Evolutionary conservation across 1,140 invertebrate genomes (phyloP), one percentile per base, ranked within the genome.

Genomic region (Heliothis virescens): DNA sequence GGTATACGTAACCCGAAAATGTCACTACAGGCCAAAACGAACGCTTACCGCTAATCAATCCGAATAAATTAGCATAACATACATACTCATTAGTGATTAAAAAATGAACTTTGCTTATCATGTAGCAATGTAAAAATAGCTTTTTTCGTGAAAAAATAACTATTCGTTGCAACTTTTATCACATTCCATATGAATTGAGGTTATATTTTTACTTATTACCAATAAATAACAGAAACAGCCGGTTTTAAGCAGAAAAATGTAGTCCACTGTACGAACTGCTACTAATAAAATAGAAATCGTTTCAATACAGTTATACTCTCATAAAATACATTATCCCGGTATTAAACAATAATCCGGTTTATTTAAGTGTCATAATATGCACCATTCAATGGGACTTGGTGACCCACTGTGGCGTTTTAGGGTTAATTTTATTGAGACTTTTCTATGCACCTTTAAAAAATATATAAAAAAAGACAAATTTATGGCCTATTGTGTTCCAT

Each of bases 261-360:
- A 78, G 75, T 67, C 63, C 75, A 57, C 52, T 21, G 41, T 78
- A 78, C 74, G 16, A 29, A 69, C 34, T 67, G 63, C 34, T 21
- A 65, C 59, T 59, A 78, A 78, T 78, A 78, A 78, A 78, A 78
- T 78, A 78, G 63, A 78, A 77, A 78, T 67, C 63, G 62, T 69
- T 69, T 34, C 53, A 78, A 67, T 69, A 78, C 74, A 78, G 63
- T 78, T 67, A 78, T 78, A 18, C 63, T 29, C 26, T 57, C 63
- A 18, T 67, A 69, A 69, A 78, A 69, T 76, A 78, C 75, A 77
- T 59, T 78, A 67, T 78, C 29, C 52, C 50, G 15, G n/a, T 67
- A 59, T 65, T 77, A 77, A 34, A 67, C 63, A 57, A 69, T 78
- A 55, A 55, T 69, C 75, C 75, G 75, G 75, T 78, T 78, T 57